A percentile compares a stretch with the other conserved stretches of the same genome.
These are phyloP conservation scores for Aethes cnicana DNA, from an alignment of 2,888 invertebrate species.

Conservation along the genomic window DNA sequence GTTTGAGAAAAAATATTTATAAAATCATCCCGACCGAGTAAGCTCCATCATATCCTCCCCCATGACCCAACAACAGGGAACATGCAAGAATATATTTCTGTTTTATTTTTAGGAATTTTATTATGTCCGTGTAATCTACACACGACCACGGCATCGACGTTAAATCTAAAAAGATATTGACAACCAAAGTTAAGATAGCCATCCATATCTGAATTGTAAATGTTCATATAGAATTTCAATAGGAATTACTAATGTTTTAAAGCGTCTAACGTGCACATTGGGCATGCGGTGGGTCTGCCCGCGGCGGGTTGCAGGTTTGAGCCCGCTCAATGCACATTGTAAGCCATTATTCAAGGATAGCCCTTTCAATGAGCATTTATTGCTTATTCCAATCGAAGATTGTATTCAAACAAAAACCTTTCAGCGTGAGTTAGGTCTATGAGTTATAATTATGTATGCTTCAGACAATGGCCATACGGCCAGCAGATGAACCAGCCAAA, in stretches of 20 bases:
- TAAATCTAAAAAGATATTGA: too few species aligned
- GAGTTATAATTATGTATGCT: background rate
- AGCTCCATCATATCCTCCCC: too few species aligned
- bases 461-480: too few species aligned
- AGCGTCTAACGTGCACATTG: slow-evolving; percentile 34
- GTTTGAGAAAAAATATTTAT: too few species aligned
- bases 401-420: slow-evolving; percentile 49
- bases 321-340: slow-evolving; percentile 62
- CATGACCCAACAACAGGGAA: too few species aligned
- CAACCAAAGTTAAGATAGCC: too few species aligned
- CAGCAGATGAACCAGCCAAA: too few species aligned
- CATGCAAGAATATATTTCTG: too few species aligned
- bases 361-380: slow-evolving; percentile 59
- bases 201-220: background rate
- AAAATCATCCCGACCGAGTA: too few species aligned
- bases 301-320: slow-evolving; percentile 53
- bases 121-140: too few species aligned
- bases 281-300: slow-evolving; percentile 54
- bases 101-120: too few species aligned
- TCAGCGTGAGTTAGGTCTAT: slow-evolving; percentile 13
- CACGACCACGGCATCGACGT: too few species aligned
- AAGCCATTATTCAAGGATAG: slow-evolving; percentile 56
- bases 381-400: slow-evolving; percentile 39
- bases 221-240: slow-evolving; percentile 2
- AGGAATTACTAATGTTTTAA: slow-evolving; percentile 12